phyloP scores from a whole-genome alignment of 2,888 invertebrate species.

The Odontocolon sp. region DNA sequence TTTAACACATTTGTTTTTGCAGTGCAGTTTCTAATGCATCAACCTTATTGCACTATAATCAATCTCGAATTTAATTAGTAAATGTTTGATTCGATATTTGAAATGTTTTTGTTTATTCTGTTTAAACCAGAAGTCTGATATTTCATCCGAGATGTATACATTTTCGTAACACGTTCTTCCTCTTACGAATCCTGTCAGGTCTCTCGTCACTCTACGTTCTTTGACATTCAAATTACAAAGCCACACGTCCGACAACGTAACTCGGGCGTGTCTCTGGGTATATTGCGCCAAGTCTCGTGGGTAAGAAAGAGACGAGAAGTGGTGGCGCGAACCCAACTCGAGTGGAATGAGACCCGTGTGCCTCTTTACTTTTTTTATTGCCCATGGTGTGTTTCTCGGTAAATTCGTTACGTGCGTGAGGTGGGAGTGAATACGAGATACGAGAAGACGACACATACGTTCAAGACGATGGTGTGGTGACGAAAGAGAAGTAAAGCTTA shows the following conservation, averaged over 20 bases:
- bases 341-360: background rate
- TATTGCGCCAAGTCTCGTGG: slow-evolving; percentile 17
- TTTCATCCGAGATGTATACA: background rate
- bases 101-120: too few species aligned
- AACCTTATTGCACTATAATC: too few species aligned
- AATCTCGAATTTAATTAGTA: too few species aligned
- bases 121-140: too few species aligned
- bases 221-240: slow-evolving; percentile 33
- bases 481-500: slow-evolving; percentile 66
- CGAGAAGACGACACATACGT: slow-evolving; percentile 8
- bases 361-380: slow-evolving; percentile 25
- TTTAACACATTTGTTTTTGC: too few species aligned
- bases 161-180: background rate
- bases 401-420: slow-evolving; percentile 59
- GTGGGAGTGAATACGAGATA: slow-evolving; percentile 44
- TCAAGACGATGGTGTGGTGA: slow-evolving; percentile 45
- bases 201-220: background rate
- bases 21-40: too few species aligned
- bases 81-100: too few species aligned
- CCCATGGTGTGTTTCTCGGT: slow-evolving; percentile 53
- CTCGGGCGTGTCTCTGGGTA: slow-evolving; percentile 1
- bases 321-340: slow-evolving; percentile 5
- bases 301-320: background rate
- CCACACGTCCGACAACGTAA: background rate
- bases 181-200: background rate